Percentiles rank a stretch among this genome's conserved stretches.
phyloP scores from a whole-genome alignment of 2,797 vertebrate species.

The Eidolon dupreanum region DNA sequence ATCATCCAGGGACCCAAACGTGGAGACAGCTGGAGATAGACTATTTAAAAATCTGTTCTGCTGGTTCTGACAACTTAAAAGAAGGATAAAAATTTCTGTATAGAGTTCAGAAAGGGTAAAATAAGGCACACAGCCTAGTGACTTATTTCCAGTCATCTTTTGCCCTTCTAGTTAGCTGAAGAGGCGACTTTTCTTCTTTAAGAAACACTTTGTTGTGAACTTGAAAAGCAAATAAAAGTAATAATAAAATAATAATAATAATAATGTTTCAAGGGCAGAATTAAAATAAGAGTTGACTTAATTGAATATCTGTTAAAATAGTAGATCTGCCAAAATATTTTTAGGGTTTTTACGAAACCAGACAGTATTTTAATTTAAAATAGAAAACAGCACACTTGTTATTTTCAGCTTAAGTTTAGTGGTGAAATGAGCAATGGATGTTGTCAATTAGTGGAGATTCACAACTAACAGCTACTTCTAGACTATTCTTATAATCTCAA shows the following conservation, averaged over 20 bases:
- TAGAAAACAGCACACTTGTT: neutral
- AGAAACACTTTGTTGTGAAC: neutral
- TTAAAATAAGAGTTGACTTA: neutral
- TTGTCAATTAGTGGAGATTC: neutral
- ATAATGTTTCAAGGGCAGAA: neutral
- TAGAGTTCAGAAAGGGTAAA: neutral
- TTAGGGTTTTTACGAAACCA: neutral
- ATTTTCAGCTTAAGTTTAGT: neutral
- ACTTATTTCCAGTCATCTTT: neutral
- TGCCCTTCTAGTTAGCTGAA: neutral
- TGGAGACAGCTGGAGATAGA: constrained; percentile 61
- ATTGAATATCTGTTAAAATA: neutral
- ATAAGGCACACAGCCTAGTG: neutral
- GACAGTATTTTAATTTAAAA: neutral
- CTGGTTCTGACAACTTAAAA: constrained; percentile 49
- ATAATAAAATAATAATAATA: neutral
- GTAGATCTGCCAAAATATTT: neutral
- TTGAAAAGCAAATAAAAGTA: neutral
- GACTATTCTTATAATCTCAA: neutral
- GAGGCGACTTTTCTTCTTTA: neutral
- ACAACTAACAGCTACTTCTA: neutral
- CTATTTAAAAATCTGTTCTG: constrained; percentile 72
- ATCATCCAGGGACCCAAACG: constrained; percentile 55
- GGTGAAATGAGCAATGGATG: neutral
- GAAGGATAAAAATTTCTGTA: constrained; percentile 7